Evolutionary conservation across 1,140 invertebrate species (phyloP), one percentile per base, ranked within the genome.

Genomic region (Drosophila ficusphila): DNA sequence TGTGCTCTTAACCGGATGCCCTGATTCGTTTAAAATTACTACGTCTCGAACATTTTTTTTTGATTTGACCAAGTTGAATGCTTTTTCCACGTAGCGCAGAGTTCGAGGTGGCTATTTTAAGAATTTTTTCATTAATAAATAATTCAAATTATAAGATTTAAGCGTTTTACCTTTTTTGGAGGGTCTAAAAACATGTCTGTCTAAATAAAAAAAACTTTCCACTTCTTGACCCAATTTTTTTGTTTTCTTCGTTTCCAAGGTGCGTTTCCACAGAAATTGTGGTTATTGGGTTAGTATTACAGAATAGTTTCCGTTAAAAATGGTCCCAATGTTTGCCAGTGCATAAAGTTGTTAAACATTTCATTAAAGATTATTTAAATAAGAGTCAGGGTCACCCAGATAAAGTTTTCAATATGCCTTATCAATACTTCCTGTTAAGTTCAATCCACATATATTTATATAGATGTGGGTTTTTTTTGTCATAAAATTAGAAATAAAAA

Each of bases 1-100:
- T 0, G 90, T 88, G 25, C 83, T 88, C 18, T 75, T 89, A 0
- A 91, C 72, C 7, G 90, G 90, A 74, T 90, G 62, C 1, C 90
- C 90, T 19, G 38, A 41, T 4, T 89, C 71, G 21, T 91, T 91
- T 0, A 83, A 47, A 31, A 91, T 76, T 2, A 91, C 65, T 33
- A 91, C 74, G 36, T 91, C 90, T 0, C 65, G 49, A 5, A 91
- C 61, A 21, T 88, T 82, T 44, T 78, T 76, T 42, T 77, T 89
- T 16, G 52, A 9, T 44, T 79, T 56, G 8, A 91, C 76, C n/a
- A 58, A 47, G 1, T 54, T 34, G 48, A 81, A 90, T 8, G 68
- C 90, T 46, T 76, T 70, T 23, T 91, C 83, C 14, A 91, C 81
- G 71, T 91, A 91, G 5, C 75, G 68, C 4, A 34, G 19, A 0